Percentiles rank a stretch among this genome's conserved stretches.
phyloP scores from a whole-genome alignment of 2,113 vertebrate genomes.

The Octodon degus region DNA sequence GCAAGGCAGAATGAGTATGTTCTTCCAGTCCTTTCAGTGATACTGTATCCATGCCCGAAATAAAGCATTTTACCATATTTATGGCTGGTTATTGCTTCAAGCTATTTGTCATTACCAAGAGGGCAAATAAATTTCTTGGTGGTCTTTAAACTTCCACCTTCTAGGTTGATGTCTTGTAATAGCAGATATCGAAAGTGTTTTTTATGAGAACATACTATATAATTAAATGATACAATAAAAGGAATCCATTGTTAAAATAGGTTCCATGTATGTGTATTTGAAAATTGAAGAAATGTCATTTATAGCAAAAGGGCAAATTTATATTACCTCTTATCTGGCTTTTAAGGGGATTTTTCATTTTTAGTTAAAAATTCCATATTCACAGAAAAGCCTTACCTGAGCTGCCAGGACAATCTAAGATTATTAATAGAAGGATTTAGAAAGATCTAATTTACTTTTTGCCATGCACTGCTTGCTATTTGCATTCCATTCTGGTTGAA shows the following conservation, averaged over 20 bases:
- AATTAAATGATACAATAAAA: constrained; percentile 12
- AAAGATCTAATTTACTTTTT: constrained; percentile 76
- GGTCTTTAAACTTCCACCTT: background rate
- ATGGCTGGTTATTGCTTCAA: background rate
- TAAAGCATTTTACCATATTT: background rate
- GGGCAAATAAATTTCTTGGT: background rate
- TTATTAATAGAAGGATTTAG: constrained; percentile 74
- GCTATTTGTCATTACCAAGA: background rate
- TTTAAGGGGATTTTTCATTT: constrained; percentile 71
- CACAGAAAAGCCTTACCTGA: constrained; percentile 56
- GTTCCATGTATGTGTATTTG: background rate
- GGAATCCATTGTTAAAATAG: constrained; percentile 4
- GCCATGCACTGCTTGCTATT: constrained; percentile 72
- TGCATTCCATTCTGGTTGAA: constrained; percentile 70
- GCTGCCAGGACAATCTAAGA: constrained; percentile 47
- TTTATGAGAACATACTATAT: background rate
- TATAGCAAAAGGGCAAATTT: background rate
- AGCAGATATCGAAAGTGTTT: background rate
- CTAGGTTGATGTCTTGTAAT: background rate
- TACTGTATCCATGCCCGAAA: background rate
- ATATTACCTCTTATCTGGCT: constrained; percentile 54
- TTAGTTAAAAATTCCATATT: constrained; percentile 65
- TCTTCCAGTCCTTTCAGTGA: background rate
- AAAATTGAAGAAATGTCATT: constrained; percentile 37
- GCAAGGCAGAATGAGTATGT: background rate